Base-by-base conservation (phyloP, 2,797 vertebrate species). In the Antrozous pallidus region DNA sequence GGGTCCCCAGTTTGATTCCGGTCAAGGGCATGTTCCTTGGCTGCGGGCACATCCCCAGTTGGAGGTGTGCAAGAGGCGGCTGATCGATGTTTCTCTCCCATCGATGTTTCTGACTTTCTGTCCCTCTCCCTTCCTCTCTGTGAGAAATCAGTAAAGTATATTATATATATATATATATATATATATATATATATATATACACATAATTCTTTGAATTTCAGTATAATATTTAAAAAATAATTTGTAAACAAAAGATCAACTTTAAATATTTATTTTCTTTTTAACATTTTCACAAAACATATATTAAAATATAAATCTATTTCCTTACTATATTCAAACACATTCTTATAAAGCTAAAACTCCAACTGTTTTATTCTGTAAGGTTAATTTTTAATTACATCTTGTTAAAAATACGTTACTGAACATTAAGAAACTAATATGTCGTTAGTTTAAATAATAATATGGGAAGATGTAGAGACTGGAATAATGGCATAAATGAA, bases 351-450 rank as follows among this genome's bases (percentile, higher is more conserved):
- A 61, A 63, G 8, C 54, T 92, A 88, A 87, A 92, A 84, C 2
- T 87, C 33, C 33, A 91, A 70, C 42, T 87, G 4, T 17, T 87
- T 79, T 91, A 36, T 86, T 45, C 45, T 63, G 6, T 2, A 91
- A 86, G 36, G 67, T 84, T 95, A 90, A 94, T 92, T 95, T 91
- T 93, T 93, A 80, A 92, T 90, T 88, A 12, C 2, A 61, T 51
- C 36, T 80, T 77, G 71, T 67, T 80, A 80, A 93, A 93, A 73
- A 67, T 83, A 87, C 71, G 45, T 90, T 91, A 54, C 6, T 33
- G 33, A 94, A 56, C 71, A 83, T 91, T 83, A 87, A 77, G 67
- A 75, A 85, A 74, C 33, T 88, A 90, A 94, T 36, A 75, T 74
- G 7, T 54, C 5, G 42, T 80, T 79, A 79, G 49, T 61, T 85